Base-by-base conservation (phyloP, 1,140 invertebrate species). In the Marisa cornuarietis region DNA sequence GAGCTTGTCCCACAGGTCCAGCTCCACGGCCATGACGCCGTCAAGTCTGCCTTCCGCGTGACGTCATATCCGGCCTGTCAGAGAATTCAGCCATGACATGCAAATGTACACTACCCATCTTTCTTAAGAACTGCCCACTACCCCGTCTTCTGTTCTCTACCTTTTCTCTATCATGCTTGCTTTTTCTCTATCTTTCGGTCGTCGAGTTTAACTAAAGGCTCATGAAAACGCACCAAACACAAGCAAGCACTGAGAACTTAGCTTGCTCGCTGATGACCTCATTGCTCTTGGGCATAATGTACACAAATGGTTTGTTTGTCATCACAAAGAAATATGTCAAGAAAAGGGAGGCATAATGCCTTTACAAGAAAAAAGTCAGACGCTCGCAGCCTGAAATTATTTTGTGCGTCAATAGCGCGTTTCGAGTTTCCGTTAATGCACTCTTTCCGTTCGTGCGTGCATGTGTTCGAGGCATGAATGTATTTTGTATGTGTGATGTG, bases 1-100 rank as follows among this genome's bases (percentile, higher is more conserved):
- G 24, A 86, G 81, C 78, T 86, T 85, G 69, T 86, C 84, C 83
- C 83, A 85, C 26, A 82, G 79, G 69, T 84, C 83, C 42, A 87
- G 66, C 22, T 74, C 51, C 24, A 83, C 71, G 3, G 79, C 22
- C 71, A 63, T 31, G 52, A 42, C 49, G 65, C 31, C 62, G 20
- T 68, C 6, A 58, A 22, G 18, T 14, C n/a, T n/a, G 51, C 42
- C n/a, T 62, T 2, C 11, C 22, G 58, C 16, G 13, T 26, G 73
- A 26, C 42, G 65, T 54, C 54, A 69, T 69, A 69, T 71, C 66
- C 24, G 52, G 24, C 22, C 51, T n/a, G 52, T 24, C 69, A n/a
- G 66, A 73, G 2, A n/a, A 65, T 22, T 42, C 6, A 42, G 31
- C 31, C 31, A 42, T 42, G 31, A 42, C 31, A 42, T 42, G 31